Percentiles rank a stretch among this genome's conserved stretches.
phyloP scores from a whole-genome alignment of 2,888 invertebrate species.

The Podotricha telesiphe region DNA sequence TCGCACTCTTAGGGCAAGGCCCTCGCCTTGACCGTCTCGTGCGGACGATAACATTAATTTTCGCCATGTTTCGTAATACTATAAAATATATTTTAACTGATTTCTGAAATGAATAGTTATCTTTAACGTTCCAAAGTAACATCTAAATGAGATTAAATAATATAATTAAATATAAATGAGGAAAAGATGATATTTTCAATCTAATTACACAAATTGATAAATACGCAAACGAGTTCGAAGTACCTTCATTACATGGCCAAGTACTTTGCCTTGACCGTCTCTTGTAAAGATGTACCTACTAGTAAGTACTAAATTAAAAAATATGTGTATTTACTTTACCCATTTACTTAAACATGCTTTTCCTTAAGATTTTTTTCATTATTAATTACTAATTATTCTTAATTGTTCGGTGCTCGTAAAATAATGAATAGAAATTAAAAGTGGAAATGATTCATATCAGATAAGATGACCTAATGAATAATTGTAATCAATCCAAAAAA shows the following conservation, averaged over 20 bases:
- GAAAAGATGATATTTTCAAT: conserved; percentile 7
- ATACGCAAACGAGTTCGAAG: conserved; percentile 9
- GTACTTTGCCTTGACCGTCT: conserved; percentile 14
- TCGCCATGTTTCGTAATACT: conserved; percentile 1
- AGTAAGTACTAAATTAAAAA: background rate
- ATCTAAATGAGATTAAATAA: background rate
- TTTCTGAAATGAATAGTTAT: background rate
- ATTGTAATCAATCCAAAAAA: too few species aligned
- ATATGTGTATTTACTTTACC: background rate
- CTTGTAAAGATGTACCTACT: conserved; percentile 14
- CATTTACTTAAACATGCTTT: background rate
- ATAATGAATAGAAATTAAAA: too few species aligned
- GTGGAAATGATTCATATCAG: too few species aligned
- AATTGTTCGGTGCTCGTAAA: too few species aligned
- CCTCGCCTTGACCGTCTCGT: conserved; percentile 18
- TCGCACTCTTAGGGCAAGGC: conserved; percentile 16
- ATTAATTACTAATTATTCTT: too few species aligned
- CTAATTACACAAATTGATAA: conserved; percentile 5
- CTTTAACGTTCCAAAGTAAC: background rate
- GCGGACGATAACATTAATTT: background rate
- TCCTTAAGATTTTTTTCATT: background rate
- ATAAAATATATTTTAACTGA: background rate
- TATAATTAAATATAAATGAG: background rate
- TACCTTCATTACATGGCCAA: conserved; percentile 16
- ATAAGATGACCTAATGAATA: too few species aligned